These are phyloP conservation scores for Chiloscyllium plagiosum DNA, from an alignment of 2,113 vertebrate species.

Conservation along the genomic window DNA sequence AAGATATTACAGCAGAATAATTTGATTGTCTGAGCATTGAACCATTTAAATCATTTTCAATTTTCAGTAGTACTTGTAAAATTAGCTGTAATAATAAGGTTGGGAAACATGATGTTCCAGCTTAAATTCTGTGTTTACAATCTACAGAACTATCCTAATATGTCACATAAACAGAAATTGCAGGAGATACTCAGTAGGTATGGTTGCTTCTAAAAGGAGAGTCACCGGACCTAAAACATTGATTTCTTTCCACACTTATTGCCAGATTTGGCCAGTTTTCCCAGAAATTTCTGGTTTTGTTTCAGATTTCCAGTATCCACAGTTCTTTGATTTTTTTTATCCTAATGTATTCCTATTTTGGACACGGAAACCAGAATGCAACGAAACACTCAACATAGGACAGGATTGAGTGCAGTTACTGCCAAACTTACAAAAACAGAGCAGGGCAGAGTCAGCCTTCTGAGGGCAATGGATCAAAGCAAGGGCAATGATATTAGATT, in stretches of 20 bases:
- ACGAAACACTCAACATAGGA: neutral
- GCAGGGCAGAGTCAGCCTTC: neutral
- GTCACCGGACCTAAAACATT: too few relatives aligned
- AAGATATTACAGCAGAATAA: neutral
- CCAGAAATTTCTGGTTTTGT: too few relatives aligned
- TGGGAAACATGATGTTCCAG: neutral
- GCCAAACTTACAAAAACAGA: neutral
- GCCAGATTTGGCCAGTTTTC: too few relatives aligned
- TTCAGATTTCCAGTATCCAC: too few relatives aligned
- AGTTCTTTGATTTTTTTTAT: too few relatives aligned
- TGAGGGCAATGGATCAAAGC: too few relatives aligned
- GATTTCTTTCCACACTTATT: too few relatives aligned
- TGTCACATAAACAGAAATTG: too few relatives aligned
- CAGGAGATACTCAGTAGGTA: too few relatives aligned
- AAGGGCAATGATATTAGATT: neutral
- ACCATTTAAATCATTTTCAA: neutral
- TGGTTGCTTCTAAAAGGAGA: too few relatives aligned
- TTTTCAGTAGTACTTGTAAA: neutral
- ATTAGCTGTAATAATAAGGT: neutral
- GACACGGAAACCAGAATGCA: neutral
- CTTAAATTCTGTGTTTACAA: neutral
- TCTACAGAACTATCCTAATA: neutral
- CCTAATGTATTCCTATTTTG: neutral
- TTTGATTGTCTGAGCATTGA: neutral
- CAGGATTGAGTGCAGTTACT: neutral